These are phyloP conservation scores for Bellardia bayeri DNA, from an alignment of 2,888 invertebrate species.

Conservation along the genomic window DNA sequence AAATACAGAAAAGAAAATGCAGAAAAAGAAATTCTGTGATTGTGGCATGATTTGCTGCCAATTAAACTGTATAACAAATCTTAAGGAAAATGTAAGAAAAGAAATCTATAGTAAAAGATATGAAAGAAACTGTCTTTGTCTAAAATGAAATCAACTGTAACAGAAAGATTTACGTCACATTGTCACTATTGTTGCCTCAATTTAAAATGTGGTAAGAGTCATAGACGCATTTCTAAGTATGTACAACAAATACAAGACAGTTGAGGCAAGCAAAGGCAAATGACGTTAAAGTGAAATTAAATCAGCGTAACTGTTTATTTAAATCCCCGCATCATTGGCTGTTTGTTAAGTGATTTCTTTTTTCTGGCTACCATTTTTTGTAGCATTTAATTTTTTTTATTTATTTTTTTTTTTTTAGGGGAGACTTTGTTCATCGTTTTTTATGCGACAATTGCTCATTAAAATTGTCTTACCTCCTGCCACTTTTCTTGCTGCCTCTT, in stretches of 20 bases:
- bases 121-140: not conserved
- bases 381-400: conserved; percentile 33
- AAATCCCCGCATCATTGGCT: conserved; percentile 80
- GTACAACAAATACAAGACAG: not conserved
- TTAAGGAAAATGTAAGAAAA: conserved; percentile 59
- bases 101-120: not conserved
- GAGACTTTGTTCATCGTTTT: conserved; percentile 36
- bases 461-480: conserved; percentile 78
- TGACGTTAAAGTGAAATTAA: conserved; percentile 78
- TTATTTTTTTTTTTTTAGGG: conserved; percentile 12
- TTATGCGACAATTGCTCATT: conserved; percentile 80
- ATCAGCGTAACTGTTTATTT: conserved; percentile 84
- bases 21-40: conserved; percentile 50
- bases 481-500: conserved; percentile 8
- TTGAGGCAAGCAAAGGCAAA: conserved; percentile 41
- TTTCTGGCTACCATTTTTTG: conserved; percentile 23
- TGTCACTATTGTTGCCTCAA: conserved; percentile 75
- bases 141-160: conserved; percentile 68
- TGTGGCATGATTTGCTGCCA: conserved; percentile 69
- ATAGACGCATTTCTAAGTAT: conserved; percentile 1
- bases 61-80: conserved; percentile 65
- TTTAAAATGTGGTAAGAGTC: conserved; percentile 47
- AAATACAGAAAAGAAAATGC: conserved; percentile 6
- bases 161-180: conserved; percentile 72
- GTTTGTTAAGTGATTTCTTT: conserved; percentile 72